Percentiles rank a stretch among this genome's conserved stretches.
Evolutionary conservation across 2,113 vertebrate genomes (phyloP).

Genomic region (Oostethus manadensis): DNA sequence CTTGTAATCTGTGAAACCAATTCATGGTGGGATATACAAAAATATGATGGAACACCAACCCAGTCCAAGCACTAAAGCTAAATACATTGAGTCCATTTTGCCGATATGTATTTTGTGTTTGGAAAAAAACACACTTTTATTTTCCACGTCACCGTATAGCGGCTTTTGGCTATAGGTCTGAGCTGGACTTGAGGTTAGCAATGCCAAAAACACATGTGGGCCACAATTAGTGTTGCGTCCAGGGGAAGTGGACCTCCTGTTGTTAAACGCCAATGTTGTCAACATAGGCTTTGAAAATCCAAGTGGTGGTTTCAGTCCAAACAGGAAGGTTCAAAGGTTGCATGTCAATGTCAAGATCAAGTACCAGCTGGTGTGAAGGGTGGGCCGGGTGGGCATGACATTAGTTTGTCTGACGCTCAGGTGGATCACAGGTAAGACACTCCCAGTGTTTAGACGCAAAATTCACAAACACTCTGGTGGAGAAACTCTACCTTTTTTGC

Average conservation of each 20-base stretch:
- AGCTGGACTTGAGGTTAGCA: background rate
- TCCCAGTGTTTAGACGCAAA: background rate
- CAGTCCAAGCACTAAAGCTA: background rate
- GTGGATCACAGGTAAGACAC: background rate
- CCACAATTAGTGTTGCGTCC: slow-evolving; percentile 17
- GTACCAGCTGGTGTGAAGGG: background rate
- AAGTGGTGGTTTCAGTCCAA: slow-evolving; percentile 11
- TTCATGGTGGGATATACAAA: too few species aligned
- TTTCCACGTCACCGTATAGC: slow-evolving; percentile 29
- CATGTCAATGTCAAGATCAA: slow-evolving; percentile 27
- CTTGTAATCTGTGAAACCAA: too few species aligned
- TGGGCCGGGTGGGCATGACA: slow-evolving; percentile 20
- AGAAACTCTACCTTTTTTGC: background rate
- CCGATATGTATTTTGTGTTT: slow-evolving; percentile 7
- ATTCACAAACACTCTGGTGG: background rate
- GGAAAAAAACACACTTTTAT: slow-evolving; percentile 21
- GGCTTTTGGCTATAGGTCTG: background rate
- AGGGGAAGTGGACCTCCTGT: slow-evolving; percentile 17
- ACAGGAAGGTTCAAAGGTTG: slow-evolving; percentile 35
- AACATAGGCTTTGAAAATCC: slow-evolving; percentile 20
- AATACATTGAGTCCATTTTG: background rate
- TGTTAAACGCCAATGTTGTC: slow-evolving; percentile 21
- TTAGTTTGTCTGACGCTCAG: slow-evolving; percentile 11
- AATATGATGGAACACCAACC: background rate
- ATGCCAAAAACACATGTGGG: background rate